Base-by-base conservation (phyloP, 2,888 invertebrate species). In the Aradus depressus region DNA sequence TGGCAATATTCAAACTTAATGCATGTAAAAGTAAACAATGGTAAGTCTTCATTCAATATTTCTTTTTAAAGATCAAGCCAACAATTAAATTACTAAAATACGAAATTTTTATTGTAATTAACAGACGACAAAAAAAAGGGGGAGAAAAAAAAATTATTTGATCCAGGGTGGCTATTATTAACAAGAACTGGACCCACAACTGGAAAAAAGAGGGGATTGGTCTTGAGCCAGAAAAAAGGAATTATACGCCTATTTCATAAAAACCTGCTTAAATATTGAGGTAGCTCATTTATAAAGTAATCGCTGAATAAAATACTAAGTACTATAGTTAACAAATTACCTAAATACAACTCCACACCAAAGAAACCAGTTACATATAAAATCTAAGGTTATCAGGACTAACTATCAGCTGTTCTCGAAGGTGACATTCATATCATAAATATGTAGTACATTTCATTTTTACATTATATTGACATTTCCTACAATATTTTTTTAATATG, bases 151-250 rank as follows among this genome's bases (percentile, higher is more conserved):
- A n/a, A n/a, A n/a, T n/a, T n/a, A n/a, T 47, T 47, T 41, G 25
- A 49, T 59, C 60, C 59, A 60, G 60, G 47, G 52, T 56, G 48
- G 59, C 59, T 59, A 60, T 58, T 58, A 58, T 60, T 60, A 60
- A 57, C 59, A 51, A 44, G 43, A 43, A 55, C 56, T 59, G 58
- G 58, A 58, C 56, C 53, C 51, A n/a, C 31, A 39, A 52, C 60
- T 59, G 59, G 59, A 59, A 59, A 57, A 56, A 59, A 54, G 25
- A 21, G 44, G 58, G 57, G 55, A 57, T 54, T 53, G 54, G 56
- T 54, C 52, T 49, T 48, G 38, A 38, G 51, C 54, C 51, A 54
- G 51, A 37, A 47, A 41, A 31, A n/a, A n/a, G n/a, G n/a, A n/a
- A n/a, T n/a, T n/a, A n/a, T n/a, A n/a, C n/a, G n/a, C n/a, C n/a